phyloP scores from a whole-genome alignment of 2,797 vertebrate species.

The Rhabdomys pumilio region DNA sequence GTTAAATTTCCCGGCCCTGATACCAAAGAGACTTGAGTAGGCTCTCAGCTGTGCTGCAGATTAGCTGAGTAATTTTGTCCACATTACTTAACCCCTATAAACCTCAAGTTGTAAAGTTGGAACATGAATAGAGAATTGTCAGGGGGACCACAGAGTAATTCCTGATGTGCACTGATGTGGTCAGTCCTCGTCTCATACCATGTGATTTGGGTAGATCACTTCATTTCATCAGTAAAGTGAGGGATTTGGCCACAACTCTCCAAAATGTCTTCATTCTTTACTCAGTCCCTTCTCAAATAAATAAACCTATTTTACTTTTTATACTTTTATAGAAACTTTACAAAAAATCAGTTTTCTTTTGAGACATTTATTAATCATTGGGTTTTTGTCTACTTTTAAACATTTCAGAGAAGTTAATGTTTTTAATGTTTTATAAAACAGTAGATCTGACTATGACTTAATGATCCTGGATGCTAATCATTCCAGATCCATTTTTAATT shows the following conservation, averaged over 20 bases:
- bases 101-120: not conserved
- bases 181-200: not conserved
- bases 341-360: conserved; percentile 52
- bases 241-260: not conserved
- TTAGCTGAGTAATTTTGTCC: not conserved
- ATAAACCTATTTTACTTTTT: conserved; percentile 51
- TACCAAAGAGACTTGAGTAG: conserved; percentile 2
- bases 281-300: conserved; percentile 25
- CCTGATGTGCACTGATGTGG: not conserved
- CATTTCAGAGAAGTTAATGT: conserved; percentile 33
- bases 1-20: not conserved
- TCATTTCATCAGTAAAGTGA: conserved; percentile 57
- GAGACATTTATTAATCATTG: conserved; percentile 36
- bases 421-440: not conserved
- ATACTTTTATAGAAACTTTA: not conserved
- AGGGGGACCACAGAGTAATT: not conserved
- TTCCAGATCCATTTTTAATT: conserved; percentile 60
- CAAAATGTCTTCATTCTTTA: conserved; percentile 45
- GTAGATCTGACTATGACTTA: conserved; percentile 30
- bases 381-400: conserved; percentile 61
- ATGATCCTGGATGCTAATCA: conserved; percentile 36
- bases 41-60: not conserved
- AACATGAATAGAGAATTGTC: not conserved
- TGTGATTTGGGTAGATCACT: not conserved
- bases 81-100: conserved; percentile 29